Base-by-base conservation (phyloP, 2,888 invertebrate species). In the Steinernema carpocapsae region DNA sequence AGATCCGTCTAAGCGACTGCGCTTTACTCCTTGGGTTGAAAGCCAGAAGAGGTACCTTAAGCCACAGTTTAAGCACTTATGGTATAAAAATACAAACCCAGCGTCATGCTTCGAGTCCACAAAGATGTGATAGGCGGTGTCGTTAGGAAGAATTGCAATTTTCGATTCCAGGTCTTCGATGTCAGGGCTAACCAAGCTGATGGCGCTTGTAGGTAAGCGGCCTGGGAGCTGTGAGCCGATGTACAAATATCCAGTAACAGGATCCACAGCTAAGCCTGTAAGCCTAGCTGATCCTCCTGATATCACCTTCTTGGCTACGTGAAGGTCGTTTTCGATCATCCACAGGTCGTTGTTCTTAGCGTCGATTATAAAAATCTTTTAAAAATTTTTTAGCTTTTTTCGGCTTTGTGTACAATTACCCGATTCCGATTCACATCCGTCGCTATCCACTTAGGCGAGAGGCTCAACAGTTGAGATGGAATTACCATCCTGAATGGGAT, bases 321-420 rank as follows among this genome's bases (percentile, higher is more conserved):
- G 94, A 70, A 93, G 93, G 88, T 94, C 93, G 80, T 92, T 92
- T 22, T 92, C 93, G 88, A 93, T 92, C 85, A 91, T 90, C 76
- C 76, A 80, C 0, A 81, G 72, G 70, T 79, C 78, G 59, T 80
- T 80, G 22, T 48, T 42, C 22, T 76, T 77, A 10, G 75, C 73
- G n/a, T 76, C 77, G 42, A 78, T 76, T 24, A 56, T 46, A 32
- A 64, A 64, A 17, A 64, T 64, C 64, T 64, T 6, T 52, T 7
- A 4, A 22, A 48, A 48, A 22, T n/a, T 37, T 10, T 3, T 6
- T 2, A 22, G 19, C 10, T 19, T 52, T 24, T 12, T 52, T 1
- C 19, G 10, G 24, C 10, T 3, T 26, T 17, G 17, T 4, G 56
- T 14, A 7, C 1, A n/a, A 29, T 32, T 32, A 64, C 64, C 32